Conservation (phyloP, 2,888 invertebrate genomes). For the Pseudanteris insignis region DNA sequence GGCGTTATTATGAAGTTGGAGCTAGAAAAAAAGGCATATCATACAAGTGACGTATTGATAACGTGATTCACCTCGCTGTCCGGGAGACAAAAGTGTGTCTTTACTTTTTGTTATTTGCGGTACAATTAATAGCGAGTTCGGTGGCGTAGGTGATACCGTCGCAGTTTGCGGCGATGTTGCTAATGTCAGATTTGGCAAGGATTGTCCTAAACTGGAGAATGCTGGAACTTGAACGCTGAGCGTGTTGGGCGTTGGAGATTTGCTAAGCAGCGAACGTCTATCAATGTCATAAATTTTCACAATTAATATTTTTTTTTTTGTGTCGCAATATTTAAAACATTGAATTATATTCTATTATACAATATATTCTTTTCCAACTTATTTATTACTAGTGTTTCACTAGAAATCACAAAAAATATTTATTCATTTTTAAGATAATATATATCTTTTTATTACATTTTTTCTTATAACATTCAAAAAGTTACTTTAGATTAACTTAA, state of each 20-base stretch:
- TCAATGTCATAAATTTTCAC: no score
- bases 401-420: no score
- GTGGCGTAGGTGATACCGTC: constrained; percentile 64
- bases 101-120: constrained; percentile 67
- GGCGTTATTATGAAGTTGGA: constrained; percentile 8
- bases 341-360: no score
- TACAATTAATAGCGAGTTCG: constrained; percentile 65
- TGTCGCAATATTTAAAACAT: no score
- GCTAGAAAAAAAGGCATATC: constrained; percentile 27
- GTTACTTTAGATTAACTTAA: no score
- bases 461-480: no score
- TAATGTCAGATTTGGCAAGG: constrained; percentile 78
- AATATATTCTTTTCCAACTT: no score
- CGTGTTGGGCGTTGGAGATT: constrained; percentile 74
- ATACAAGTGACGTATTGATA: constrained; percentile 40
- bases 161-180: constrained; percentile 65
- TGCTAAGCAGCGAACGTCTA: constrained; percentile 64
- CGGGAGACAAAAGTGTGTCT: constrained; percentile 64
- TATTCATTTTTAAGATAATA: no score
- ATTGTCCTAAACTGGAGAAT: constrained; percentile 77
- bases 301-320: no score
- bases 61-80: constrained; percentile 62
- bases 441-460: no score
- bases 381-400: no score
- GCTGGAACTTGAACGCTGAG: constrained; percentile 77